A percentile compares a stretch with the other conserved stretches of the same genome.
Evolutionary conservation across 2,113 vertebrate species (phyloP).

Genomic region (Anolis carolinensis): DNA sequence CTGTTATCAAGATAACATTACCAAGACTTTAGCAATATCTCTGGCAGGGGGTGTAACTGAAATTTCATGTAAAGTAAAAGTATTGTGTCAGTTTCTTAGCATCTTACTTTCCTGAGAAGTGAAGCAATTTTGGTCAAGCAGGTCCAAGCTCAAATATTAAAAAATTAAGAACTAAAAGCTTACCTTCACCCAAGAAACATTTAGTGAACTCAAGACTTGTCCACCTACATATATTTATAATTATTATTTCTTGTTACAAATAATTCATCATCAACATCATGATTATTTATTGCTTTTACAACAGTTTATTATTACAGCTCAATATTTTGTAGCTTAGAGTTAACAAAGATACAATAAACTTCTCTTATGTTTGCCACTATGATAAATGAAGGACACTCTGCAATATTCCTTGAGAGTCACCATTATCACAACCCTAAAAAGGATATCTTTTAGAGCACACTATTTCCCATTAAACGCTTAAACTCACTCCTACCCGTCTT

Average conservation of each 20-base stretch:
- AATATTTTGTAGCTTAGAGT: neutral
- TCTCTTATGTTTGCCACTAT: neutral
- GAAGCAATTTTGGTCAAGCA: neutral
- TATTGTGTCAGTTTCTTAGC: neutral
- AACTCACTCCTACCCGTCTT: slow-evolving; percentile 35
- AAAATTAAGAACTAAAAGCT: slow-evolving; percentile 14
- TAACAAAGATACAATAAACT: neutral
- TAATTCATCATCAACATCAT: too few species aligned
- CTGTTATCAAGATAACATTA: too few species aligned
- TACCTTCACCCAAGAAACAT: slow-evolving; percentile 3
- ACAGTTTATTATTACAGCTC: neutral
- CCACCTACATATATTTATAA: neutral
- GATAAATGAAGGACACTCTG: neutral
- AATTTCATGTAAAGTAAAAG: neutral
- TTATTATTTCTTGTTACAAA: neutral
- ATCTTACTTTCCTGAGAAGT: neutral
- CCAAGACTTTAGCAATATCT: neutral
- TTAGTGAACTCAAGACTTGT: neutral
- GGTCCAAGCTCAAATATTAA: slow-evolving; percentile 1
- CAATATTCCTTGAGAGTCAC: neutral
- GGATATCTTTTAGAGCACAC: slow-evolving; percentile 31
- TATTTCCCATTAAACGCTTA: slow-evolving; percentile 37
- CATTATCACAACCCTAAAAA: slow-evolving; percentile 11
- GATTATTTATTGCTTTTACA: too few species aligned
- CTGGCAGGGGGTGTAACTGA: neutral